These are phyloP conservation scores for Ryuthela nishihirai DNA, from an alignment of 2,888 invertebrate genomes.

Conservation along the genomic window DNA sequence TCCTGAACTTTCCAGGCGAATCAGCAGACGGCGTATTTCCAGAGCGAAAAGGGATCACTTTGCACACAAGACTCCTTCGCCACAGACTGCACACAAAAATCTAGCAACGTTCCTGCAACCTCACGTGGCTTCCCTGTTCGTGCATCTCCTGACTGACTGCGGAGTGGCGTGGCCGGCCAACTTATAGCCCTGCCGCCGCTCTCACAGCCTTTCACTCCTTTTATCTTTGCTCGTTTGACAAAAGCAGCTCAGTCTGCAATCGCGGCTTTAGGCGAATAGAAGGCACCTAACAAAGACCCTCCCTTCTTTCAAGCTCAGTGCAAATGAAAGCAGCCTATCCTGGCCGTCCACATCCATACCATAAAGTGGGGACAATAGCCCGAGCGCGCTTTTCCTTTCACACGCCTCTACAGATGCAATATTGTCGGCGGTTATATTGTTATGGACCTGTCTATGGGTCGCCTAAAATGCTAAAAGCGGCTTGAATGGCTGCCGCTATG, in stretches of 20 bases:
- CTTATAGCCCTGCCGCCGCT: not conserved
- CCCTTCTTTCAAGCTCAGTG: constrained; percentile 1
- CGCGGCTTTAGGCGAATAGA: not conserved
- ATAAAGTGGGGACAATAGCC: not conserved
- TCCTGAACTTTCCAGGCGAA: not conserved
- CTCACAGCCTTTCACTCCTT: not conserved
- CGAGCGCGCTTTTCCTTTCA: not conserved
- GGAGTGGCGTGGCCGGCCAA: not conserved
- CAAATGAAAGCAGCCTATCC: constrained; percentile 1
- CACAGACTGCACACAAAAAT: no score
- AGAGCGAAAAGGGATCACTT: no score
- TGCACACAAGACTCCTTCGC: no score
- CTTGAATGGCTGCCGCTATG: no score
- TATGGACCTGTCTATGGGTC: no score
- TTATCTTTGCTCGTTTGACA: constrained; percentile 1
- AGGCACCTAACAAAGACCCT: not conserved
- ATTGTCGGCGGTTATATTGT: not conserved
- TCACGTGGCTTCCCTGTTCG: no score
- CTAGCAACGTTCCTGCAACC: no score
- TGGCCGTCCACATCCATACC: not conserved
- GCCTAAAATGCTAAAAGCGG: no score
- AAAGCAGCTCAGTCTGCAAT: not conserved
- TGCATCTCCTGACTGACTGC: not conserved
- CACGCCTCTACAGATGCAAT: not conserved
- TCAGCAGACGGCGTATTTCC: no score